Percentiles rank a stretch among this genome's conserved stretches.
These are phyloP conservation scores for Coleophora deauratella DNA, from an alignment of 2,888 invertebrate species.

Conservation along the genomic window DNA sequence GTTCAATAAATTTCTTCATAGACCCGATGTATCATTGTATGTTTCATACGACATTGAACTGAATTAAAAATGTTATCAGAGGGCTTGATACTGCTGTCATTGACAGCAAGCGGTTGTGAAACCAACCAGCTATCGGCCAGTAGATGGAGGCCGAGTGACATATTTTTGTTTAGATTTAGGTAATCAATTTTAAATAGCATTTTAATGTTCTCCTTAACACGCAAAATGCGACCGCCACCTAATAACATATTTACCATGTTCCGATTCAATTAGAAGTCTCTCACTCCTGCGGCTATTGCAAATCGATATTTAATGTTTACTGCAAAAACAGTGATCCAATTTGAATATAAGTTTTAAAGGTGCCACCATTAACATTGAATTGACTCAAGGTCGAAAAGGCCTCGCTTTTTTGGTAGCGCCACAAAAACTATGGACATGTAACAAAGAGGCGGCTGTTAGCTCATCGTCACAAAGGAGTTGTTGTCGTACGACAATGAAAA, in stretches of 20 bases:
- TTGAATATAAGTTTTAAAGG: constrained; percentile 17
- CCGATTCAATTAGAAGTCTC: constrained; percentile 32
- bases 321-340: constrained; percentile 20
- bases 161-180: constrained; percentile 38
- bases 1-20: constrained; percentile 52
- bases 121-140: constrained; percentile 33
- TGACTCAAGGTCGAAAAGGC: constrained; percentile 35
- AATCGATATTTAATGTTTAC: constrained; percentile 20
- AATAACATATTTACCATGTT: constrained; percentile 50
- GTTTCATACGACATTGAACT: constrained; percentile 61
- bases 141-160: constrained; percentile 38
- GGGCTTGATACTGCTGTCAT: constrained; percentile 46
- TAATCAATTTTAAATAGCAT: constrained; percentile 54
- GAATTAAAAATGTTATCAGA: constrained; percentile 60
- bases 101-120: constrained; percentile 40
- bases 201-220: constrained; percentile 42
- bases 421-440: constrained; percentile 15
- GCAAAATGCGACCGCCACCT: constrained; percentile 35
- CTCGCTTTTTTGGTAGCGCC: constrained; percentile 23
- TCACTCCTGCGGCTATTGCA: constrained; percentile 23
- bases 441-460: constrained; percentile 38
- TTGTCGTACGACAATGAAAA: constrained; percentile 46
- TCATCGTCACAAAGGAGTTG: constrained; percentile 34
- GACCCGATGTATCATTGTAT: constrained; percentile 18
- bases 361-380: constrained; percentile 25